Conservation (phyloP, 2,888 invertebrate species). For the Emmelina monodactyla region DNA sequence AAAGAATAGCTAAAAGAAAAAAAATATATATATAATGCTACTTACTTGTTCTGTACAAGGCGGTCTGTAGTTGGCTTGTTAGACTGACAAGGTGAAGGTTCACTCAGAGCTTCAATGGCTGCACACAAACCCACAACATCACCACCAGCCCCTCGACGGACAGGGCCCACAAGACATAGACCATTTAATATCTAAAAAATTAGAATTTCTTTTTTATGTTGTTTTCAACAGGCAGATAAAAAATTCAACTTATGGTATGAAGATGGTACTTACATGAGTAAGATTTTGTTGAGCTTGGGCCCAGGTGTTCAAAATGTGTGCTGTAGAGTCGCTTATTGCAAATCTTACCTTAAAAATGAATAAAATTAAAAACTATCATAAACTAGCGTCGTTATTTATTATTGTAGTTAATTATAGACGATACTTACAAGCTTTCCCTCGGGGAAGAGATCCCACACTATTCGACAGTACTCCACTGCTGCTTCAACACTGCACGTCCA, state of each 20-base stretch:
- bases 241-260: background rate
- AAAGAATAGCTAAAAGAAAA: constrained; percentile 1
- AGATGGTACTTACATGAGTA: constrained; percentile 73
- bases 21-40: background rate
- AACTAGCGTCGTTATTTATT: background rate
- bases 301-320: constrained; percentile 88
- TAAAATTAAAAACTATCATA: constrained; percentile 1
- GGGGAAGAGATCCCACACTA: constrained; percentile 97
- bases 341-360: constrained; percentile 74
- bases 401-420: background rate
- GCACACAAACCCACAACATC: constrained; percentile 83
- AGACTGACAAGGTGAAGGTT: constrained; percentile 80
- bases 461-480: constrained; percentile 93
- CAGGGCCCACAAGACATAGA: constrained; percentile 82
- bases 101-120: constrained; percentile 85
- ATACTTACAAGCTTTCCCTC: constrained; percentile 78
- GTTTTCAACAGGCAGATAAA: background rate
- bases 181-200: constrained; percentile 77
- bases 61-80: constrained; percentile 38
- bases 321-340: constrained; percentile 86
- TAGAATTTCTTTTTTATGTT: background rate
- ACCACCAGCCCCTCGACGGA: constrained; percentile 67
- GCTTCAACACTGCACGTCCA: constrained; percentile 98
- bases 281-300: constrained; percentile 83
- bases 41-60: constrained; percentile 46